Evolutionary conservation across 2,888 invertebrate genomes (phyloP), one percentile per base, ranked within the genome.

Genomic region (Tenthredo distinguenda): DNA sequence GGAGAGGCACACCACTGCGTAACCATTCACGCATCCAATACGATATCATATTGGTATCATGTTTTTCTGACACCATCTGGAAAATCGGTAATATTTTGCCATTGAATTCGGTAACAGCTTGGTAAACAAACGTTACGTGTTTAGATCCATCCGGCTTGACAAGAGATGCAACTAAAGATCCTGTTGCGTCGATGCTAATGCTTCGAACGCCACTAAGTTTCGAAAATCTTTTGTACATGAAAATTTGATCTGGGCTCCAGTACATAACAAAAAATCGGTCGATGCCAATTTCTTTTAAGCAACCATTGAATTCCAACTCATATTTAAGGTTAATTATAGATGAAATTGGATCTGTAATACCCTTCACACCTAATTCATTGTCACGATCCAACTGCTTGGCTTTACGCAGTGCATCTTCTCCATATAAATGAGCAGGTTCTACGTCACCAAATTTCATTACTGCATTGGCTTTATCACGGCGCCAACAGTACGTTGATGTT

Each of bases 11-110:
- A 34, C 43, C 85, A 62, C 55, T 74, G 12, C 81, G 84, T 26
- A 65, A 55, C 85, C 86, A 86, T 21, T 86, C 84, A 12, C 72
- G 85, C 31, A 86, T 84, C 77, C 85, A 85, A 50, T 86, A 86
- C 5, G 82, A 71, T 18, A 85, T 6, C 10, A 84, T 68, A 40
- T 84, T 86, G 9, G 86, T 43, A n/a, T 86, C 86, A 21, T 86
- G 84, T 34, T 86, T 85, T 77, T 85, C 84, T 10, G 85, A 81
- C 15, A 86, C 76, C 84, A 76, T 71, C 43, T 86, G 84, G 26
- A 84, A 62, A 7, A 85, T 77, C 7, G 85, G 86, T 40, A 86
- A 31, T 15, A 86, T 84, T 37, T 86, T 85, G 15, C 47, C n/a
- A 79, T 74, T 21, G 31, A 74, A 68, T 47, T 50, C 74, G 10